Percentiles rank a stretch among this genome's conserved stretches.
phyloP scores from a whole-genome alignment of 2,888 invertebrate genomes.

The Dicranocentrus wangi region DNA sequence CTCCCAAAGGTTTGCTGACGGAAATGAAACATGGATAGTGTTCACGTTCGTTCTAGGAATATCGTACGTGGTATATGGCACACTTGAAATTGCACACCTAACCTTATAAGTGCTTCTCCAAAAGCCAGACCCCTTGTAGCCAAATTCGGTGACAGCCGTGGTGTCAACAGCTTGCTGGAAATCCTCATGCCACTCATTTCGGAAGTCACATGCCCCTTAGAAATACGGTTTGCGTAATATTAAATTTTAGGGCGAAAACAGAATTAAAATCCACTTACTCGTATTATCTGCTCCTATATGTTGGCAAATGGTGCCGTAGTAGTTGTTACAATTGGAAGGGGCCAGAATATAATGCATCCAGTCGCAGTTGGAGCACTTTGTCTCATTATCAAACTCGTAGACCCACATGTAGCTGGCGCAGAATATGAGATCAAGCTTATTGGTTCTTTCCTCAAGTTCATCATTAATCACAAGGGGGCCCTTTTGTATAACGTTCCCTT shows the following conservation, averaged over 20 bases:
- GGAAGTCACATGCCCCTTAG: conserved; percentile 48
- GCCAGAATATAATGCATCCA: conserved; percentile 47
- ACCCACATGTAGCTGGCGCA: conserved; percentile 35
- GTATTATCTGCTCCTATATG: conserved; percentile 34
- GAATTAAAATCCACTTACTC: conserved; percentile 16
- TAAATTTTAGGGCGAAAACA: not conserved
- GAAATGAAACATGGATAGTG: no score
- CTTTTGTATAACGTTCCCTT: conserved; percentile 9
- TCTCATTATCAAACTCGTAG: conserved; percentile 42
- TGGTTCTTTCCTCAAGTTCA: no score
- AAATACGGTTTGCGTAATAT: no score
- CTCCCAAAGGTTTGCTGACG: conserved; percentile 50
- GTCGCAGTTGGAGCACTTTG: conserved; percentile 20
- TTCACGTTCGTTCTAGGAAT: no score
- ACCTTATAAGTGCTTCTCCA: conserved; percentile 50
- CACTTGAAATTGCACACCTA: no score
- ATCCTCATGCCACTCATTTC: conserved; percentile 24
- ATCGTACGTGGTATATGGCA: no score
- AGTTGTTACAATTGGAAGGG: conserved; percentile 45
- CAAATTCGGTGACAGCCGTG: conserved; percentile 45
- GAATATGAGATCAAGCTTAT: not conserved
- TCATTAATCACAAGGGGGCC: no score
- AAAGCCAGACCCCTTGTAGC: conserved; percentile 38
- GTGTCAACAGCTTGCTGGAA: conserved; percentile 12
- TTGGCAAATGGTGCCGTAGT: conserved; percentile 44